Base-by-base conservation (phyloP, 2,888 invertebrate genomes). In the Lasioglossum marginatum region DNA sequence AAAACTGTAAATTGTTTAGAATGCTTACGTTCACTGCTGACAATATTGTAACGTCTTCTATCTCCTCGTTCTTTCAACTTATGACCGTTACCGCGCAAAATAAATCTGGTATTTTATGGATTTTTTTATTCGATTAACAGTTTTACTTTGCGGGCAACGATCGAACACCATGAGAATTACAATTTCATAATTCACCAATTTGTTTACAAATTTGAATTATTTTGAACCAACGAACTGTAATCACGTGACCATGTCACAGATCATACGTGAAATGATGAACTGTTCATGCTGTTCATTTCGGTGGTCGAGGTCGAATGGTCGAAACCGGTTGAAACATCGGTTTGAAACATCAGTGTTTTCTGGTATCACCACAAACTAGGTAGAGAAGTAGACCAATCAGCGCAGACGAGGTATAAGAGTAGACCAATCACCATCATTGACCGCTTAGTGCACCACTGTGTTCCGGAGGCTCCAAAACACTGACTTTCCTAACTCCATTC, bases 131-230 rank as follows among this genome's bases (percentile, higher is more conserved):
- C 0, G 19, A 48, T 19, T 77, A 43, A 34, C 40, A 16, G 16
- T 31, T 3, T 40, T 73, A 16, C 1, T 57, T 63, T 60, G 23
- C 5, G 10, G 40, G 16, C 12, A 48, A 5, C 0, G 6, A 34
- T 60, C n/a, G 57, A 27, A 23, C 34, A 34, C 66, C 60, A n/a
- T 12, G 14, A 63, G 2, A 40, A 45, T 76, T 71, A 71, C 63
- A 31, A 70, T 19, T 27, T 37, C 19, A 78, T 43, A 60, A 45
- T 79, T 79, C 48, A 8, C 14, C 40, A 77, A 70, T 43, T 79
- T 83, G 73, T 86, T 81, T 83, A 83, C 74, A 60, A 70, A 70
- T 83, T 87, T 81, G 34, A 83, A 83, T 74, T 83, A 86, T 77
- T 86, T 87, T 75, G 12, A 79, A 87, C 73, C 86, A 79, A 81